Percentiles rank a stretch among this genome's conserved stretches.
Conservation (phyloP, 1,140 invertebrate species). For the Pseudobourletiella spinata region DNA sequence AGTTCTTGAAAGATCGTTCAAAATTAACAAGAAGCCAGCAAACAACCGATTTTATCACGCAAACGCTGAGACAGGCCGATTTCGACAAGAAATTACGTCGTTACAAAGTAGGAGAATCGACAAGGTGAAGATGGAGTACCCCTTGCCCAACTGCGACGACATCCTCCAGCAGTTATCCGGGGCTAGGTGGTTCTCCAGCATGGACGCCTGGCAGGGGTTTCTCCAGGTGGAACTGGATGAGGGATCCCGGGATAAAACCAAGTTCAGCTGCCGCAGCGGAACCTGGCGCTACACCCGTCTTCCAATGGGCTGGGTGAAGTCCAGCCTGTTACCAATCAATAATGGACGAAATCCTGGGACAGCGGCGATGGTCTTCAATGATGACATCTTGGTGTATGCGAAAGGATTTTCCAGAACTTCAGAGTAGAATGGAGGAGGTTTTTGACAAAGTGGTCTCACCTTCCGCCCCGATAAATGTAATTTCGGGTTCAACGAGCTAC, state of each 20-base stretch:
- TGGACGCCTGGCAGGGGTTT: conserved; percentile 41
- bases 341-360: conserved; percentile 39
- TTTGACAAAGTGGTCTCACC: conserved; percentile 35
- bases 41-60: no score
- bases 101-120: no score
- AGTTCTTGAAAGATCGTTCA: no score
- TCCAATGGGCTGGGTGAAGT: conserved; percentile 44
- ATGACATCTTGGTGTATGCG: conserved; percentile 38
- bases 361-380: conserved; percentile 35
- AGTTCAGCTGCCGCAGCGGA: conserved; percentile 35
- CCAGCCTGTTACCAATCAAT: conserved; percentile 43
- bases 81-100: no score
- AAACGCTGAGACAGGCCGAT: no score
- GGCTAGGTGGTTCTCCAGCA: conserved; percentile 28
- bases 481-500: no score
- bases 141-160: conserved; percentile 46
- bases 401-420: conserved; percentile 38
- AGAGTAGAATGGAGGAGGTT: conserved; percentile 38
- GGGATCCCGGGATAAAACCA: conserved; percentile 41
- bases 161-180: conserved; percentile 40
- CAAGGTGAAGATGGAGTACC: no score
- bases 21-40: no score
- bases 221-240: conserved; percentile 30
- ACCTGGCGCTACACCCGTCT: conserved; percentile 24
- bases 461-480: background rate